Percentiles rank a stretch among this genome's conserved stretches.
Evolutionary conservation across 2,113 vertebrate genomes (phyloP).

Genomic region (Rhinolophus sinicus): DNA sequence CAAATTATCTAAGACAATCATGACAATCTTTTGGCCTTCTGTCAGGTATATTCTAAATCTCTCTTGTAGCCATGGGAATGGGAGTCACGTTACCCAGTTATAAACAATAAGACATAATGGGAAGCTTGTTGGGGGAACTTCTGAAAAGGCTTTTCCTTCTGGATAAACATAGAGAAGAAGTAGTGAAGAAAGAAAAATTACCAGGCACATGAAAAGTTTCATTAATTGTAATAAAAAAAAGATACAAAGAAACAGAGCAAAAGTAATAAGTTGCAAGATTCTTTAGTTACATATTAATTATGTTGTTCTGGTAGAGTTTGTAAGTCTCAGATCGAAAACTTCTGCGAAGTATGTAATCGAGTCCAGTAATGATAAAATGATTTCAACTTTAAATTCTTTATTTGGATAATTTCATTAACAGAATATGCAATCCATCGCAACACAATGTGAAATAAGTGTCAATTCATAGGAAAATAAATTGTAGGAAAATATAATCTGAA

Average conservation of each 20-base stretch:
- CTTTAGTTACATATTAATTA: not conserved
- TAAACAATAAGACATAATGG: not conserved
- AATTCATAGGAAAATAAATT: not conserved
- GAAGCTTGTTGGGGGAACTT: not conserved
- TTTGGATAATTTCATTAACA: not conserved
- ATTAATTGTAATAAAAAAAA: not conserved
- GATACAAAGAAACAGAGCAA: not conserved
- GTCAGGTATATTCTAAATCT: not conserved
- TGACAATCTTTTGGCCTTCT: not conserved
- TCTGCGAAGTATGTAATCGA: not conserved
- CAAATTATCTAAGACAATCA: not conserved
- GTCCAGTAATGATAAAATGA: not conserved
- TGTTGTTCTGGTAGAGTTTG: not conserved
- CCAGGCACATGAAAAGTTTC: not conserved
- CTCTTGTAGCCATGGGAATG: not conserved
- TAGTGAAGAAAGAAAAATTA: not conserved
- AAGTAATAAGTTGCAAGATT: not conserved
- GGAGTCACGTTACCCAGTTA: not conserved
- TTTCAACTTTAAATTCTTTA: not conserved
- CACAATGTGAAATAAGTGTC: not conserved
- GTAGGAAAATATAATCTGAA: not conserved
- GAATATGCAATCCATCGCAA: not conserved
- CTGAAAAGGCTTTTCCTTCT: not conserved
- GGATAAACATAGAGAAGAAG: not conserved
- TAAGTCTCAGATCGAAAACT: not conserved